Base-by-base conservation (phyloP, 1,140 invertebrate genomes). In the Lycorma delicatula region DNA sequence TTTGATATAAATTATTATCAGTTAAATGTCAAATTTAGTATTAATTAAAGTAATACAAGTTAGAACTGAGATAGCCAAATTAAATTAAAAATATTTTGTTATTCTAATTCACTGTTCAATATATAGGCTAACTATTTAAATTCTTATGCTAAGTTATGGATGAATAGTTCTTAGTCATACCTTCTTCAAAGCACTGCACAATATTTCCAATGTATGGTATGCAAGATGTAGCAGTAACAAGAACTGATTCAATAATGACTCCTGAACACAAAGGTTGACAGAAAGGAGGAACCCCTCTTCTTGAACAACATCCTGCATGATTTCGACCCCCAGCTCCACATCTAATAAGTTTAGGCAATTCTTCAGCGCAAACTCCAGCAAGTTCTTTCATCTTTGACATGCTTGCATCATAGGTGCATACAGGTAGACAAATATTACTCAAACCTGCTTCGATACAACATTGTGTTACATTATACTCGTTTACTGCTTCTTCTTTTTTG, bases 181-280 rank as follows among this genome's bases (percentile, higher is more conserved):
- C 88, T 79, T 91, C 87, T 71, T 89, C 87, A 65, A 89, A 87
- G 71, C 89, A 91, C 71, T 88, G 84, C 23, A 87, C 79, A 62
- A 91, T 88, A 69, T 89, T 89, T 34, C 87, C 87, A 56, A 89
- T 83, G 70, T 85, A 89, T 3, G 85, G 81, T 26, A 86, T 77
- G 71, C 88, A 91, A 41, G 80, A 72, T 5, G 78, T 70, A 62
- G 82, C 76, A 61, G 79, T 72, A 61, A 68, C 67, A 12, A 76
- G 64, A 51, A 83, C 75, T 3, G 64, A 59, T 44, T 57, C 48
- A 6, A 73, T 58, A 55, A 82, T 75, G 5, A 85, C 79, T 41
- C 86, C 88, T n/a, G 82, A 79, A 70, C 89, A 91, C 13, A 90
- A 73, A 7, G 83, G 77, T 52, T 83, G 72, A 66, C 89, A 91